A percentile compares a stretch with the other conserved stretches of the same genome.
Evolutionary conservation across 2,888 invertebrate species (phyloP).

Genomic region (Polymixis flavicincta): DNA sequence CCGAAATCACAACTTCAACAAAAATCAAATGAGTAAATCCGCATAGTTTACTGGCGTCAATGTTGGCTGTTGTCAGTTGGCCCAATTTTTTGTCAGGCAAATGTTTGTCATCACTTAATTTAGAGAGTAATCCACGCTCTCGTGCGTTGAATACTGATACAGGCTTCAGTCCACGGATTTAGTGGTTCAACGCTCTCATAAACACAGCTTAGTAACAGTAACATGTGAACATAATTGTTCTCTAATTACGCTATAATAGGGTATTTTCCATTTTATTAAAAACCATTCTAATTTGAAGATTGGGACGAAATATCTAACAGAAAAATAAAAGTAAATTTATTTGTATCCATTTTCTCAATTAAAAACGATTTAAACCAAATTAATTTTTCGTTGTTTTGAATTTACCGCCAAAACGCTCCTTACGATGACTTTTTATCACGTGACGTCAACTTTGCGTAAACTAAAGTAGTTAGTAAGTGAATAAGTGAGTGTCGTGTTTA

Average conservation of each 20-base stretch:
- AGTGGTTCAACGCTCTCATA: conserved; percentile 20
- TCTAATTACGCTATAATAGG: neutral
- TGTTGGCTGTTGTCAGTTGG: conserved; percentile 34
- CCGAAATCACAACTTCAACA: neutral
- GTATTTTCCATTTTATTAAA: no score
- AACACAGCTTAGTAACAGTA: neutral
- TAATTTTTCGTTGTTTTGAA: no score
- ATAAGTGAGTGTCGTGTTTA: no score
- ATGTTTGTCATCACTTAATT: conserved; percentile 47
- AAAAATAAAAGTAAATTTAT: no score
- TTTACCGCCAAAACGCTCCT: no score
- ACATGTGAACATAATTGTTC: neutral
- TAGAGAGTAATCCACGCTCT: conserved; percentile 24
- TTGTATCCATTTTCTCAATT: no score
- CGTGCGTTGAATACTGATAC: conserved; percentile 47
- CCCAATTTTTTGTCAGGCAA: conserved; percentile 40
- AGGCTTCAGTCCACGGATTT: conserved; percentile 33
- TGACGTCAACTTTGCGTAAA: no score
- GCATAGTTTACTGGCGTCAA: conserved; percentile 1
- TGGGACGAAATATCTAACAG: no score
- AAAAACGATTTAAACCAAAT: no score
- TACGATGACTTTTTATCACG: no score
- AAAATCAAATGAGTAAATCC: conserved; percentile 3
- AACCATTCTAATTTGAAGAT: no score
- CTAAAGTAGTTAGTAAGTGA: no score